Evolutionary conservation across 2,797 vertebrate genomes (phyloP), one percentile per base, ranked within the genome.

Genomic region (Galago senegalensis): DNA sequence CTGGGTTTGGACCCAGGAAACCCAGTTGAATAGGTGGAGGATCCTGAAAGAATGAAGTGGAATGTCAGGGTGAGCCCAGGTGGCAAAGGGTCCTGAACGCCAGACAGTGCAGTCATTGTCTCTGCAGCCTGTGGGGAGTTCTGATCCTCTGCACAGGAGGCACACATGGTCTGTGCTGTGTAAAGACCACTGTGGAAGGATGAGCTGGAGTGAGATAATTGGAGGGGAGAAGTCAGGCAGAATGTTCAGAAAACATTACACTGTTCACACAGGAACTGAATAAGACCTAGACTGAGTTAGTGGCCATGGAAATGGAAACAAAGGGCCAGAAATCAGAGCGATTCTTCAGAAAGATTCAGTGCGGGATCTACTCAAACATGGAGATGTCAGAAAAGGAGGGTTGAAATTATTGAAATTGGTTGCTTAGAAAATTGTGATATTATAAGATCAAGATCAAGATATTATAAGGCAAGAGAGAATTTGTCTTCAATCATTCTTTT

Each of bases 301-400:
- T 63, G 16, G 4, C 21, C 34, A 29, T 25, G 84, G 73, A 96
- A 87, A 69, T 89, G 75, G 46, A 97, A 85, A 82, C 20, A 49
- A 95, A 92, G 65, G 23, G 20, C 61, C 4, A 31, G 23, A 90
- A 79, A 82, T 34, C 5, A 67, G 23, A 94, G 37, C 17, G 8
- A 9, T 21, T 92, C 5, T 85, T 87, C 49, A 72, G 23, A 67
- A 79, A 61, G 23, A 82, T 31, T 83, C 79, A n/a, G 5, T 25
- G 29, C n/a, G 40, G 4, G 20, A n/a, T 73, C 67, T 37, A 49
- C 56, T 60, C 70, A 46, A 94, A 65, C 49, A 69, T 0, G 11
- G 25, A 72, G 3, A 58, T 27, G 13, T 79, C 34, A 27, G 16
- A 60, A 73, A 89, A 69, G 31, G 4, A 73, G 4, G 1, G 31